A percentile compares a stretch with the other conserved stretches of the same genome.
Conservation (phyloP, 2,113 vertebrate species). For the Platysternon megacephalum region DNA sequence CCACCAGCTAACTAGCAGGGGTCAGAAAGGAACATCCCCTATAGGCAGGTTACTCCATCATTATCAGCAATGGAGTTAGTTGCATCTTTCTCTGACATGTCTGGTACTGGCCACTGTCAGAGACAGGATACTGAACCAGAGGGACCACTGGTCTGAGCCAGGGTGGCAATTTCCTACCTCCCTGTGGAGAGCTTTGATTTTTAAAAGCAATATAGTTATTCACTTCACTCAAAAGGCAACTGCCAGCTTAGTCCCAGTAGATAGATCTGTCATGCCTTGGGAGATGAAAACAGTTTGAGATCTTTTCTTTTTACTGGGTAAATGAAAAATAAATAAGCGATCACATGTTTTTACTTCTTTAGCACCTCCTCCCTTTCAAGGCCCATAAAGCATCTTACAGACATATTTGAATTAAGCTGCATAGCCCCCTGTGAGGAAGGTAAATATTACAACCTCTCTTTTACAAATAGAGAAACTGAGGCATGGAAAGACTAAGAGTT, state of each 20-base stretch:
- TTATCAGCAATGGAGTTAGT: background rate
- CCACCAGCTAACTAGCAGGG: background rate
- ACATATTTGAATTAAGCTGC: background rate
- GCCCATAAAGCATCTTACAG: background rate
- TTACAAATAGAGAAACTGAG: background rate
- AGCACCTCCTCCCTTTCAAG: background rate
- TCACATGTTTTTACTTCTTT: background rate
- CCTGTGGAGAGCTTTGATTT: conserved; percentile 27
- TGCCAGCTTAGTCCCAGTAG: background rate
- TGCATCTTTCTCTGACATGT: background rate
- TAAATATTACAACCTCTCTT: background rate
- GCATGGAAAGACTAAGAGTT: fast-evolving
- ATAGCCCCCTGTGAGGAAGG: background rate
- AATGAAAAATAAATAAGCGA: conserved; percentile 41
- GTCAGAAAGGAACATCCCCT: conserved; percentile 13
- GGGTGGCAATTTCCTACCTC: conserved; percentile 29
- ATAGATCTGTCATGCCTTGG: conserved; percentile 18
- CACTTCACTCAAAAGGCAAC: conserved; percentile 36
- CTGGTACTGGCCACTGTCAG: conserved; percentile 30
- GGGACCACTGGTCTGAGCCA: conserved; percentile 28
- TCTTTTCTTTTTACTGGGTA: background rate
- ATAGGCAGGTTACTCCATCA: conserved; percentile 14
- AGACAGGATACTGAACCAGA: conserved; percentile 31
- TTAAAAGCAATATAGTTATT: conserved; percentile 27
- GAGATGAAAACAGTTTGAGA: conserved; percentile 34